phyloP scores from a whole-genome alignment of 2,113 vertebrate species.

The Helogale parvula region DNA sequence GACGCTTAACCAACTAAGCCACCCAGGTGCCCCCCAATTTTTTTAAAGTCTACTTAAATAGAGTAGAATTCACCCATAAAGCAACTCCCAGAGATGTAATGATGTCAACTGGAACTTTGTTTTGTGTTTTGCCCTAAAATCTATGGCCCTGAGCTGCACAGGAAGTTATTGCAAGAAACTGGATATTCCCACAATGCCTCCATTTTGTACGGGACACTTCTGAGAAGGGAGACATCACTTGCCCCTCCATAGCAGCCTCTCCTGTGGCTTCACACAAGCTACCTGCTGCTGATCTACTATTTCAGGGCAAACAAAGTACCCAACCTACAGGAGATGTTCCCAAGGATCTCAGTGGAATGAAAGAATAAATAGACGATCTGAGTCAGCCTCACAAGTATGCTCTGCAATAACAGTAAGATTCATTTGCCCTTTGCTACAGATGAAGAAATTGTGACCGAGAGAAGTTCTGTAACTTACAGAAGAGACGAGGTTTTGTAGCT shows the following conservation, averaged over 20 bases:
- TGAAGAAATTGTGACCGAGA: neutral
- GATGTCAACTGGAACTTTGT: neutral
- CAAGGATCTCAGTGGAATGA: neutral
- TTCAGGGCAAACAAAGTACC: neutral
- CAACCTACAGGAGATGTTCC: neutral
- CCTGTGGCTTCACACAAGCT: neutral
- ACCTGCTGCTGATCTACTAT: neutral
- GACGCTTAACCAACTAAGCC: too few relatives aligned
- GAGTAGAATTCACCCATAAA: neutral
- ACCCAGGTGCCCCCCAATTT: neutral
- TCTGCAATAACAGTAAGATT: neutral
- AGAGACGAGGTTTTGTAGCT: neutral
- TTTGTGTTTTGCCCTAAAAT: neutral
- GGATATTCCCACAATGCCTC: neutral
- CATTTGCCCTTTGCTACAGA: neutral
- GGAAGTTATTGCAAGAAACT: conserved; percentile 2
- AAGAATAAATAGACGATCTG: neutral
- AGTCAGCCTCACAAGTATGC: neutral
- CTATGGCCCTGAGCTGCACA: neutral
- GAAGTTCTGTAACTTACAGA: neutral
- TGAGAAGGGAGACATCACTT: neutral
- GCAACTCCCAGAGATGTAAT: neutral
- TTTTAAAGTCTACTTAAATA: neutral
- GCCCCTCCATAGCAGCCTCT: neutral
- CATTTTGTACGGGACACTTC: neutral